Evolutionary conservation across 2,113 vertebrate genomes (phyloP).

Genomic region (Melanerpes aurifrons): DNA sequence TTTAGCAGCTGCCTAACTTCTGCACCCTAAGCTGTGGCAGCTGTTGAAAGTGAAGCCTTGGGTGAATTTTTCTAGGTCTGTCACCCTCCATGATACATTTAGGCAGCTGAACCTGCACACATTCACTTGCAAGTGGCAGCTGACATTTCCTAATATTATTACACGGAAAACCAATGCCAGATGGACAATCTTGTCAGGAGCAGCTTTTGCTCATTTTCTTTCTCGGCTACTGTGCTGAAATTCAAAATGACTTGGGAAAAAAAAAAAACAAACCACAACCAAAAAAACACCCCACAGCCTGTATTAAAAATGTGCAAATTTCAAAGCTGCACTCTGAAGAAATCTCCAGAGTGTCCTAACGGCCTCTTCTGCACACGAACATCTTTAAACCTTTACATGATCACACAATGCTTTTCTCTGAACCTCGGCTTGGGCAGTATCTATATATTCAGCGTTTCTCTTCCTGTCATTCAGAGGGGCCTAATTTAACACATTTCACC

Average conservation of each 20-base stretch:
- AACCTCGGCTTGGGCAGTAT: neutral
- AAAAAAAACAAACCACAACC: neutral
- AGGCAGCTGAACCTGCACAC: conserved; percentile 16
- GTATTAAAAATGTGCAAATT: conserved; percentile 25
- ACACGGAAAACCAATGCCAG: conserved; percentile 20
- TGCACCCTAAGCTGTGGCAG: neutral
- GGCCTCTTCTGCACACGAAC: neutral
- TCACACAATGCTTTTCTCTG: neutral
- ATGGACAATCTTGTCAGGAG: conserved; percentile 42
- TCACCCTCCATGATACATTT: conserved; percentile 18
- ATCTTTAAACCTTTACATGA: neutral
- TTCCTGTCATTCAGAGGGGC: neutral
- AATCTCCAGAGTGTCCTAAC: conserved; percentile 11
- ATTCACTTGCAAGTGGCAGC: conserved; percentile 49
- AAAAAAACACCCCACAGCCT: neutral
- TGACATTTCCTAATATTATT: conserved; percentile 37
- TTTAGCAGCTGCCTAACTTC: neutral
- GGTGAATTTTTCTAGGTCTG: conserved; percentile 23
- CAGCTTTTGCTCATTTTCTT: conserved; percentile 64
- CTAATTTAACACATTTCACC: neutral
- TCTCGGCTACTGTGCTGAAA: conserved; percentile 20
- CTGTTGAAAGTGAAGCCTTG: neutral
- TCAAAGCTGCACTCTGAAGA: neutral
- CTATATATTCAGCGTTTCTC: conserved; percentile 16
- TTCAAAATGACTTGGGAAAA: neutral